Evolutionary conservation across 2,797 vertebrate species (phyloP).

Genomic region (Pantherophis vulpinus): DNA sequence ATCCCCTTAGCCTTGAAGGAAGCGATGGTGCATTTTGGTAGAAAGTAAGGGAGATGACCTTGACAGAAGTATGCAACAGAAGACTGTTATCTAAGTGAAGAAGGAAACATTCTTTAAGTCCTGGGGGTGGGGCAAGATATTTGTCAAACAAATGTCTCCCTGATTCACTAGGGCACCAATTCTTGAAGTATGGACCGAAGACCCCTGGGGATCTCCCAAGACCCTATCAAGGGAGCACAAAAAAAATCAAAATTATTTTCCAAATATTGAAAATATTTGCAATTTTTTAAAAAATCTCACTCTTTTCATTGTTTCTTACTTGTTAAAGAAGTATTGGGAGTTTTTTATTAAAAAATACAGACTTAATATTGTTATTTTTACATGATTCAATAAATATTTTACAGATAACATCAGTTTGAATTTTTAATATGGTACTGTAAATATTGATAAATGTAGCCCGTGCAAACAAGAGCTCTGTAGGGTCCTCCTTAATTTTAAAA

Average conservation of each 20-base stretch:
- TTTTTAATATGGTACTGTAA: neutral
- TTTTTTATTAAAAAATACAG: neutral
- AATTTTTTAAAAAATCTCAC: neutral
- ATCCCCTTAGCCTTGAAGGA: neutral
- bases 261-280: neutral
- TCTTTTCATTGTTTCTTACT: neutral
- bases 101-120: neutral
- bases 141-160: neutral
- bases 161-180: neutral
- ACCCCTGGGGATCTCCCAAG: neutral
- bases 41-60: neutral
- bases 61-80: neutral
- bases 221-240: neutral
- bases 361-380: neutral
- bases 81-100: neutral
- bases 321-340: neutral
- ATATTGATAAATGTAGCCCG: neutral
- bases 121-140: neutral
- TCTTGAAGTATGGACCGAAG: neutral
- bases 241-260: neutral
- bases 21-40: neutral
- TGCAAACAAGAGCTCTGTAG: neutral
- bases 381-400: neutral
- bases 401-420: neutral
- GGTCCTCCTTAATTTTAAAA: neutral